Base-by-base conservation (phyloP, 2,797 vertebrate genomes). In the Choloepus didactylus region DNA sequence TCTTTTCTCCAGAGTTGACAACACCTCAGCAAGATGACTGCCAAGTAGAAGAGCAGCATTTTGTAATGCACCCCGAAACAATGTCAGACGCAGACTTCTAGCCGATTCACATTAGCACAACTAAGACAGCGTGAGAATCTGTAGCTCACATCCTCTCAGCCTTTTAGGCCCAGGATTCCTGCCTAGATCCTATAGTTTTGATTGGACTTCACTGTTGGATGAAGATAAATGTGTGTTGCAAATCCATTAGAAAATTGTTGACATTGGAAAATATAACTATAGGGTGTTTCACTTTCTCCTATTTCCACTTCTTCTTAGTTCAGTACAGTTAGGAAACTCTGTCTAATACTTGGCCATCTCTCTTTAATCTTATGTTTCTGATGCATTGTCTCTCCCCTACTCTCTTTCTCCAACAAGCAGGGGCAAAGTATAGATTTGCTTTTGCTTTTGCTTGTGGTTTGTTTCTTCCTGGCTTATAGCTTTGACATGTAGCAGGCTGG, bases 21-120 rank as follows among this genome's bases (percentile, higher is more conserved):
- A 59, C 19, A 76, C 64, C 35, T 73, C 62, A 94, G 87, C 23
- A 54, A 64, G 46, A n/a, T 72, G 64, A 89, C 70, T 90, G 77
- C 69, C 93, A 79, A 81, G 82, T 21, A 77, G 41, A 64, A 86
- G 69, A 95, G 73, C 73, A 80, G 60, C 23, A 81, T 91, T 96
- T 96, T 86, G 64, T 25, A 64, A 54, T 88, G 59, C 41, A 14
- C 51, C 67, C 69, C 46, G 59, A 87, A 83, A 88, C 31, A 62
- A 79, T 49, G 27, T 81, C 64, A 85, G 14, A 85, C 35, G 15
- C 59, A 81, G 72, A 88, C 41, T 83, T 91, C 84, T 41, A 92
- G 76, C 19, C 95, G 75, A 93, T 64, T 94, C 35, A 75, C 35
- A 59, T 21, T 66, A 85, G 76, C 66, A 60, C 79, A 91, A 60